phyloP scores from a whole-genome alignment of 1,140 invertebrate genomes.

The Uloborus diversus region DNA sequence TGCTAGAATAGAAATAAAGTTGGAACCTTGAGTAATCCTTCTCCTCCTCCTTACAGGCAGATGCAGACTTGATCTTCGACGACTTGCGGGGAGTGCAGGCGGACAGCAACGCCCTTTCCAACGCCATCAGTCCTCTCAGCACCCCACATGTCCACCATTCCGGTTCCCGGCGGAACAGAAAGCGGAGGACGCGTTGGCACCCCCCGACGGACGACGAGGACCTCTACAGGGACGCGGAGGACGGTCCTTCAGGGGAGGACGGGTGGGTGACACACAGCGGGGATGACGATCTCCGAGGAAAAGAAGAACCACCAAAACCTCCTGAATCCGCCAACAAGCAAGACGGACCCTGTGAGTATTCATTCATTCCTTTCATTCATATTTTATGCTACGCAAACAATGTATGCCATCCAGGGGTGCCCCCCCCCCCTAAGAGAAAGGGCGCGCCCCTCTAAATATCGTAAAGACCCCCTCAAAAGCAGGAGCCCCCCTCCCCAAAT shows the following conservation, averaged over 20 bases:
- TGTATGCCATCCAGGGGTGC: too few relatives aligned
- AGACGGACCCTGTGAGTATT: slow-evolving; percentile 42
- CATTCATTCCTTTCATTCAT: too few relatives aligned
- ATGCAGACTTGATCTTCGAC: slow-evolving; percentile 43
- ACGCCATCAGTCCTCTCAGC: slow-evolving; percentile 39
- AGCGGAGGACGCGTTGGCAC: background rate
- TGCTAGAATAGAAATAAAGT: too few relatives aligned
- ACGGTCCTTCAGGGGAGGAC: slow-evolving; percentile 32
- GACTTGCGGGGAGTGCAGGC: slow-evolving; percentile 26
- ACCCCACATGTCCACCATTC: slow-evolving; percentile 35
- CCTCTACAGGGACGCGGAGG: slow-evolving; percentile 34
- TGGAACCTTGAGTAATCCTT: too few relatives aligned
- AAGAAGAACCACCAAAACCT: background rate
- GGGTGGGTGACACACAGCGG: background rate
- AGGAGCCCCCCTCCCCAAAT: too few relatives aligned
- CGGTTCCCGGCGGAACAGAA: slow-evolving; percentile 11
- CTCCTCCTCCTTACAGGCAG: slow-evolving; percentile 16
- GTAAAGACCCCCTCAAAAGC: too few relatives aligned
- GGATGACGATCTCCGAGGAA: background rate
- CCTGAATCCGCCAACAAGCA: background rate
- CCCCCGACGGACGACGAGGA: slow-evolving; percentile 46
- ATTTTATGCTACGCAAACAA: too few relatives aligned
- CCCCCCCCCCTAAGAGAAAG: too few relatives aligned
- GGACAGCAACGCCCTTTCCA: slow-evolving; percentile 26
- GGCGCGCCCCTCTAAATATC: too few relatives aligned